These are phyloP conservation scores for Tholera decimalis DNA, from an alignment of 2,888 invertebrate species.

Conservation along the genomic window DNA sequence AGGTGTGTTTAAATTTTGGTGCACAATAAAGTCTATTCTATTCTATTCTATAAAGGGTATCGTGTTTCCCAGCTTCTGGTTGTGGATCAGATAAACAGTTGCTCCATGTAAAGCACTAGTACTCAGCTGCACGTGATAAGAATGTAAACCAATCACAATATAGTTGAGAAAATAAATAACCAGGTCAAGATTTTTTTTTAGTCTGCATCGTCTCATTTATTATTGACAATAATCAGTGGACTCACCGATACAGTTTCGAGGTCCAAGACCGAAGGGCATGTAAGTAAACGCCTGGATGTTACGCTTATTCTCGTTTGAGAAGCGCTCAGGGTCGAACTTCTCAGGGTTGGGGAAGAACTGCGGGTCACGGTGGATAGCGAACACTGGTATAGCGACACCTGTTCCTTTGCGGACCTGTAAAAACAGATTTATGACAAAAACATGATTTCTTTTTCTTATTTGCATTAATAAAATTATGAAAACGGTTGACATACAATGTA, in stretches of 20 bases:
- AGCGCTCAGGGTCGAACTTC: constrained; percentile 90
- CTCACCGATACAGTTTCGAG: constrained; percentile 90
- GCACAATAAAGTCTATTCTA: too few species aligned
- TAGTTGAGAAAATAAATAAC: too few species aligned
- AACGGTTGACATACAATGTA: constrained; percentile 73
- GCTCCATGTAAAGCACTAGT: too few species aligned
- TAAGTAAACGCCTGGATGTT: constrained; percentile 73
- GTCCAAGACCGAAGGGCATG: constrained; percentile 90
- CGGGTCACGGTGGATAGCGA: constrained; percentile 60
- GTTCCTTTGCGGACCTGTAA: constrained; percentile 45
- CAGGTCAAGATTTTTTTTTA: too few species aligned
- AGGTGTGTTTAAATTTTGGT: too few species aligned
- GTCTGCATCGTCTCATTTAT: not conserved
- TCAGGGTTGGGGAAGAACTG: constrained; percentile 84
- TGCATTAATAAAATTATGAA: too few species aligned
- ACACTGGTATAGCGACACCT: constrained; percentile 31
- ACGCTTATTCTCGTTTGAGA: constrained; percentile 89
- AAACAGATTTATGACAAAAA: not conserved
- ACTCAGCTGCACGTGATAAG: too few species aligned
- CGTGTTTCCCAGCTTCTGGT: too few species aligned
- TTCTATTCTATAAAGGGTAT: too few species aligned
- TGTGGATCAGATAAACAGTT: too few species aligned
- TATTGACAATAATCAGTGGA: not conserved
- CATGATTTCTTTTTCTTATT: not conserved
- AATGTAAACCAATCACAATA: too few species aligned